These are phyloP conservation scores for Champsocephalus gunnari DNA, from an alignment of 2,797 vertebrate genomes.

Conservation along the genomic window DNA sequence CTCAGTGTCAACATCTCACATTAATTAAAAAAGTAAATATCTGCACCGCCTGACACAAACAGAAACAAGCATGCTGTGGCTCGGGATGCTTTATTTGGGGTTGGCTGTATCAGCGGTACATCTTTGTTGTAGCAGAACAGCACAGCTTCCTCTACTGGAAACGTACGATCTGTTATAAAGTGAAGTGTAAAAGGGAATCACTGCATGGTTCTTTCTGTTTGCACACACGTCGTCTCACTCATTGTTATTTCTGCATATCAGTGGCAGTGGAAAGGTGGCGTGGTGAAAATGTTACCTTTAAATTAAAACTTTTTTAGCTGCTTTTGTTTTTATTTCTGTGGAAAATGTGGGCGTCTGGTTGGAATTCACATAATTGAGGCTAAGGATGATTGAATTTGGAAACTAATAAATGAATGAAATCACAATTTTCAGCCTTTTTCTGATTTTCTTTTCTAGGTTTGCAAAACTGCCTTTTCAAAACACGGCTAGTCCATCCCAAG, in stretches of 20 bases:
- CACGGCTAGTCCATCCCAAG: background rate
- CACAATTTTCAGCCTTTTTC: background rate
- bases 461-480: background rate
- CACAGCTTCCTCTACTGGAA: slow-evolving; percentile 23
- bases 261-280: slow-evolving; percentile 23
- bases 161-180: slow-evolving; percentile 14
- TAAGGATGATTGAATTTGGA: slow-evolving; percentile 45
- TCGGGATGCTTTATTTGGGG: slow-evolving; percentile 11
- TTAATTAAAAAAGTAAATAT: slow-evolving; percentile 42
- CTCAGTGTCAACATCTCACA: slow-evolving; percentile 53
- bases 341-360: slow-evolving; percentile 7
- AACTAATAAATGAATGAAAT: slow-evolving; percentile 77
- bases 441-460: background rate
- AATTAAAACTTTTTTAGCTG: slow-evolving; percentile 21
- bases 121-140: slow-evolving; percentile 2
- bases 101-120: slow-evolving; percentile 33
- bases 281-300: slow-evolving; percentile 36
- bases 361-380: slow-evolving; percentile 34
- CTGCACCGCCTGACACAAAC: slow-evolving; percentile 53
- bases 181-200: slow-evolving; percentile 30
- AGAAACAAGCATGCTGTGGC: slow-evolving; percentile 49
- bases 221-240: slow-evolving; percentile 35
- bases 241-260: slow-evolving; percentile 40
- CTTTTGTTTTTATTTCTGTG: slow-evolving; percentile 54
- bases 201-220: slow-evolving; percentile 47